A percentile compares a stretch with the other conserved stretches of the same genome.
Evolutionary conservation across 2,797 vertebrate genomes (phyloP).

Genomic region (Sebastes oblongus): DNA sequence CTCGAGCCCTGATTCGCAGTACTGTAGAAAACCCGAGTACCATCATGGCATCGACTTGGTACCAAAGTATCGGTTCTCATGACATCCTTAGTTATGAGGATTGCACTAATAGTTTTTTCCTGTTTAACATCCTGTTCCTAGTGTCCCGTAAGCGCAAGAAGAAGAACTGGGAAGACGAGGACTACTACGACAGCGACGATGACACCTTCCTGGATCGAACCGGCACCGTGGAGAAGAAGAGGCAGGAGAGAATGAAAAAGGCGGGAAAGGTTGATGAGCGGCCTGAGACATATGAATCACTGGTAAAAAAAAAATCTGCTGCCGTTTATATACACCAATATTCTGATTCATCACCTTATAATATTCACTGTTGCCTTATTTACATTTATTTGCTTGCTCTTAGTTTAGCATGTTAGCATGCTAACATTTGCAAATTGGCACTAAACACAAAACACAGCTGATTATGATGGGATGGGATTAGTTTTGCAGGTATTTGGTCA

Average conservation of each 20-base stretch:
- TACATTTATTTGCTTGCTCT: not conserved
- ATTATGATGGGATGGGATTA: too few relatives aligned
- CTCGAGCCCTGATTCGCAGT: too few relatives aligned
- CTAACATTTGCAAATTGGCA: not conserved
- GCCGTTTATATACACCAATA: not conserved
- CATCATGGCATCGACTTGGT: too few relatives aligned
- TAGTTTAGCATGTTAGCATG: not conserved
- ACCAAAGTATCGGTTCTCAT: too few relatives aligned
- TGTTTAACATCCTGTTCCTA: slow-evolving; percentile 48
- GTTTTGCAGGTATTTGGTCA: too few relatives aligned
- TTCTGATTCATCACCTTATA: not conserved
- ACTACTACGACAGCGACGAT: slow-evolving; percentile 98
- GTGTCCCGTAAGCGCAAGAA: slow-evolving; percentile 96
- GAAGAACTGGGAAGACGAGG: slow-evolving; percentile 98
- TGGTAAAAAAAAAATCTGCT: slow-evolving; percentile 79
- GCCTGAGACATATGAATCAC: slow-evolving; percentile 90
- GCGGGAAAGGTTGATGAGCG: slow-evolving; percentile 94
- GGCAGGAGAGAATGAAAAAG: slow-evolving; percentile 94
- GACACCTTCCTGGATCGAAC: slow-evolving; percentile 97
- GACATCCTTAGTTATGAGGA: not conserved
- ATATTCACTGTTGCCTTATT: not conserved
- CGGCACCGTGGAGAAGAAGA: slow-evolving; percentile 93
- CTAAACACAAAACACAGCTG: not conserved
- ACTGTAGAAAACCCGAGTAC: too few relatives aligned
- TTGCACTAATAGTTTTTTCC: accelerated